A percentile compares a stretch with the other conserved stretches of the same genome.
These are phyloP conservation scores for Leptestheria dahalacensis DNA, from an alignment of 1,140 invertebrate genomes.

Conservation along the genomic window DNA sequence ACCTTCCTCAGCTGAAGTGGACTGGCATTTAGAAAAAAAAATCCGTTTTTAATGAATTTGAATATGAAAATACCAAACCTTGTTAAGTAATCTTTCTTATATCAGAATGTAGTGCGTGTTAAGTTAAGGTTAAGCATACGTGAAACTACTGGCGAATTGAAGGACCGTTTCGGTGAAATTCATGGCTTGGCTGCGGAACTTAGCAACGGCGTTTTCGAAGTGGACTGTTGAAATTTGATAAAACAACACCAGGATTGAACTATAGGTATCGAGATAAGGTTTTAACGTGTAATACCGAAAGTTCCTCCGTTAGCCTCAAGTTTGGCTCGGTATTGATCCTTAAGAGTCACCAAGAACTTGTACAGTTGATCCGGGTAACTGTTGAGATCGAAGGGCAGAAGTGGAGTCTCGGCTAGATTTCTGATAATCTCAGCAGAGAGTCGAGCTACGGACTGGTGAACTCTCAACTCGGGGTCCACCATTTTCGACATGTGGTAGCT, in stretches of 20 bases:
- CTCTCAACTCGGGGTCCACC: neutral
- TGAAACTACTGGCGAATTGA: no score
- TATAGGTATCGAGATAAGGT: no score
- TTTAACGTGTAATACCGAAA: neutral
- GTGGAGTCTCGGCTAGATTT: neutral
- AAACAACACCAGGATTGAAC: no score
- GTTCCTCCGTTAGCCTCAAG: neutral
- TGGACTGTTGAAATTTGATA: no score
- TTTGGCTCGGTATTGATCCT: neutral
- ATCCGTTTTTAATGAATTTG: no score
- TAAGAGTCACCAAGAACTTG: neutral
- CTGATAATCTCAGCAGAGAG: neutral
- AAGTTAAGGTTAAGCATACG: no score
- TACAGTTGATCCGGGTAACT: neutral
- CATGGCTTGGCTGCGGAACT: no score
- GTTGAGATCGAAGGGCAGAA: neutral
- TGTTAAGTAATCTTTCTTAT: no score
- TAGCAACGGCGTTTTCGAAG: no score
- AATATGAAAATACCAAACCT: no score
- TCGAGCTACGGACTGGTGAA: constrained; percentile 1
- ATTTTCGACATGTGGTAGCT: constrained; percentile 19
- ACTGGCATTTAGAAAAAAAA: neutral
- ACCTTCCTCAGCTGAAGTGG: neutral
- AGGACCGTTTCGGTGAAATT: no score
- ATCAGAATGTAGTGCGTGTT: no score